These are phyloP conservation scores for Pachyramphus minor DNA, from an alignment of 2,113 vertebrate species.

Conservation along the genomic window DNA sequence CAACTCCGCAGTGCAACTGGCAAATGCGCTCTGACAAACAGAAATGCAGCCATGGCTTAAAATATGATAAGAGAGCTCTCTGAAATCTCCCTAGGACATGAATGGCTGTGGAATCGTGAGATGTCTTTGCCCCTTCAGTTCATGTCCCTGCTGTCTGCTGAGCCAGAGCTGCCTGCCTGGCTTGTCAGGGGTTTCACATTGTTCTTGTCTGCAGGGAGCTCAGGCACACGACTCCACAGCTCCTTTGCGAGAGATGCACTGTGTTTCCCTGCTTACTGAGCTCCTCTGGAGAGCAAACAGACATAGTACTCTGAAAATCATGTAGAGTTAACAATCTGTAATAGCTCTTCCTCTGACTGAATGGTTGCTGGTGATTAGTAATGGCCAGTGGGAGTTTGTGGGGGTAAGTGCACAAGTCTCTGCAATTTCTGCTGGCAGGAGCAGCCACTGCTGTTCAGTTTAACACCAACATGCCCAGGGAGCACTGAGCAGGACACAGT, in stretches of 20 bases:
- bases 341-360: background rate
- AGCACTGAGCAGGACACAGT: background rate
- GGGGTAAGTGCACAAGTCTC: background rate
- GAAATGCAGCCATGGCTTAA: constrained; percentile 8
- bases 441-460: background rate
- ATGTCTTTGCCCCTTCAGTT: background rate
- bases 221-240: background rate
- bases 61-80: background rate
- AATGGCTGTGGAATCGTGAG: background rate
- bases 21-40: constrained; percentile 54
- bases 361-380: background rate
- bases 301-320: background rate
- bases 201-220: background rate
- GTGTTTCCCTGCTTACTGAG: background rate
- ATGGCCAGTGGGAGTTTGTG: background rate
- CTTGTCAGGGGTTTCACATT: background rate
- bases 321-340: background rate
- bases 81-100: constrained; percentile 4
- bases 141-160: background rate
- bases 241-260: rapidly evolving
- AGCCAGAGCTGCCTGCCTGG: background rate
- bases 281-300: background rate
- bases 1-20: constrained; percentile 29
- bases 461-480: background rate
- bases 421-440: background rate